A percentile compares a stretch with the other conserved stretches of the same genome.
These are phyloP conservation scores for Leptinotarsa defecta DNA, from an alignment of 1,140 invertebrate genomes.

Conservation along the genomic window DNA sequence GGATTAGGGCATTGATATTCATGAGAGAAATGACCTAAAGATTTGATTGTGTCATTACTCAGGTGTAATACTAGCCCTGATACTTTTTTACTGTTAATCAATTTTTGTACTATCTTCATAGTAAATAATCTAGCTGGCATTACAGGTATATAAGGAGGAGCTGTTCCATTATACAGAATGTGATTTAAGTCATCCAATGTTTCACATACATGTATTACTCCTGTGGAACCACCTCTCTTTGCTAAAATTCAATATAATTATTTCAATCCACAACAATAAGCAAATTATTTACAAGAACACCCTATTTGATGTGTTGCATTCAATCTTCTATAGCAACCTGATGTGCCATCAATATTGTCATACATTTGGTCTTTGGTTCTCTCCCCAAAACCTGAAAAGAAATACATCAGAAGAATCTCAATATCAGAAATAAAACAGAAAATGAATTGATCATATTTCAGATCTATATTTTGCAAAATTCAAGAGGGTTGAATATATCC, in stretches of 20 bases:
- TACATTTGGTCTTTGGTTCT: constrained; percentile 83
- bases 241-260: constrained; percentile 59
- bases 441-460: too few relatives aligned
- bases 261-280: constrained; percentile 27
- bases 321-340: constrained; percentile 82
- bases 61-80: constrained; percentile 64
- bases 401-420: not conserved
- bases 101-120: constrained; percentile 57
- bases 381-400: constrained; percentile 56
- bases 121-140: constrained; percentile 69
- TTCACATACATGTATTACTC: constrained; percentile 77
- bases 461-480: too few relatives aligned
- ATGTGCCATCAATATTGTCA: constrained; percentile 69
- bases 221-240: constrained; percentile 74
- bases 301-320: constrained; percentile 94
- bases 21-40: constrained; percentile 65
- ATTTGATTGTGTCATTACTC: constrained; percentile 54
- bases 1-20: constrained; percentile 86
- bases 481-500: too few relatives aligned
- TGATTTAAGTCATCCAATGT: constrained; percentile 68
- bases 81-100: constrained; percentile 60
- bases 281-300: constrained; percentile 78
- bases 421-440: too few relatives aligned
- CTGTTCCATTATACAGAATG: constrained; percentile 70
- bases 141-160: constrained; percentile 73